Evolutionary conservation across 2,113 vertebrate genomes (phyloP), one percentile per base, ranked within the genome.

Genomic region (Pao palembangensis): DNA sequence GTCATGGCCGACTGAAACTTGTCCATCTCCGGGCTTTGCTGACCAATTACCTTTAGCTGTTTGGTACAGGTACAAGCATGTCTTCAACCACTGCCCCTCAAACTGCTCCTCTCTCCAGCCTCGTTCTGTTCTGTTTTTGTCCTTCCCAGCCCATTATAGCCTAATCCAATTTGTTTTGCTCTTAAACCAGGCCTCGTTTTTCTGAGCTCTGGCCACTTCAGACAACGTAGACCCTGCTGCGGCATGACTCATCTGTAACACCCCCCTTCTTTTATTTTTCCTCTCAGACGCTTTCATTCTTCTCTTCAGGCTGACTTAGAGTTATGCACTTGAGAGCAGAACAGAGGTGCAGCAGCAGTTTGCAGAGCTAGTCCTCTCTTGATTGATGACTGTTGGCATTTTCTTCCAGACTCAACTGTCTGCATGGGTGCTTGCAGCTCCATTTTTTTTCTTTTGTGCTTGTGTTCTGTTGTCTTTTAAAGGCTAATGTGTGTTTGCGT

Each of bases 121-220:
- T 4, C 52, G 16, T 49, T 17, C 41, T 10, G 2, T n/a, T 20
- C 28, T 8, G 28, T 61, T 55, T 55, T 64, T 61, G 43, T 80
- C 58, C 58, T 70, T 75, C 74, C 57, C 55, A 56, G 55, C 71
- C 63, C 58, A 82, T 75, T 81, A 69, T 59, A 54, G 47, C 74
- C 78, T 85, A 87, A 88, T 85, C 74, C 76, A 87, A 85, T 89
- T 87, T 86, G 79, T 81, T 83, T 78, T 68, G 59, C 67, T 61
- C 83, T 85, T 68, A 81, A 85, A 82, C 71, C 74, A 85, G 74
- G 51, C 46, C 80, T 71, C 11, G 34, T 38, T 11, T 34, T 38
- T 38, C 34, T 76, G 55, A 73, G 71, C 72, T 73, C 58, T 75
- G 19, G 25, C 80, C 76, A 76, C 76, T 78, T 73, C 71, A 78